Evolutionary conservation across 2,113 vertebrate genomes (phyloP).

Genomic region (Zeus faber): DNA sequence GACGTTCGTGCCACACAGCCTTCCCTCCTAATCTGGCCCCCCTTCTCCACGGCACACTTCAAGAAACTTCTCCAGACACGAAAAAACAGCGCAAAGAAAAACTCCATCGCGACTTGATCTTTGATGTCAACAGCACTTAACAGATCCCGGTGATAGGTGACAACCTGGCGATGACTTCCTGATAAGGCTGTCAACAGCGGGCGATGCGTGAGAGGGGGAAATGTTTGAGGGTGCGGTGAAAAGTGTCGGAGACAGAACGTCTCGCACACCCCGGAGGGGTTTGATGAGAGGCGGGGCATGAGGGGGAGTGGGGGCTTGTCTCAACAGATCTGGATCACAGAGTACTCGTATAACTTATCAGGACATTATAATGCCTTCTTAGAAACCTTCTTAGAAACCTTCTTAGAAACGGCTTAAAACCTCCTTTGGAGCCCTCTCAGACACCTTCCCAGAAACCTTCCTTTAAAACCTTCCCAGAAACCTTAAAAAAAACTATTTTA

Average conservation of each 20-base stretch:
- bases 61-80: conserved; percentile 8
- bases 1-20: conserved; percentile 4
- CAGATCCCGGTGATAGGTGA: conserved; percentile 17
- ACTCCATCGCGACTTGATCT: not conserved
- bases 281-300: not conserved
- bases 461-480: too few species aligned
- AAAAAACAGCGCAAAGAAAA: conserved; percentile 7
- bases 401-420: not conserved
- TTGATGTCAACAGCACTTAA: conserved; percentile 30
- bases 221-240: conserved; percentile 10
- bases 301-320: not conserved
- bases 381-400: too few species aligned
- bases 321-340: not conserved
- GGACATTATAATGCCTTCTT: too few species aligned
- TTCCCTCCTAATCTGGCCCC: conserved; percentile 39
- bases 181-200: conserved; percentile 36
- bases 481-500: too few species aligned
- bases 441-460: too few species aligned
- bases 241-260: not conserved
- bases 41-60: conserved; percentile 4
- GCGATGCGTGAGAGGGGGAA: conserved; percentile 24
- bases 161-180: conserved; percentile 37
- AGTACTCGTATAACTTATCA: not conserved
- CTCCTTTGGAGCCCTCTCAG: too few species aligned
- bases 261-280: too few species aligned